Evolutionary conservation across 2,888 invertebrate species (phyloP).

Genomic region (Drosophila paramelanica): DNA sequence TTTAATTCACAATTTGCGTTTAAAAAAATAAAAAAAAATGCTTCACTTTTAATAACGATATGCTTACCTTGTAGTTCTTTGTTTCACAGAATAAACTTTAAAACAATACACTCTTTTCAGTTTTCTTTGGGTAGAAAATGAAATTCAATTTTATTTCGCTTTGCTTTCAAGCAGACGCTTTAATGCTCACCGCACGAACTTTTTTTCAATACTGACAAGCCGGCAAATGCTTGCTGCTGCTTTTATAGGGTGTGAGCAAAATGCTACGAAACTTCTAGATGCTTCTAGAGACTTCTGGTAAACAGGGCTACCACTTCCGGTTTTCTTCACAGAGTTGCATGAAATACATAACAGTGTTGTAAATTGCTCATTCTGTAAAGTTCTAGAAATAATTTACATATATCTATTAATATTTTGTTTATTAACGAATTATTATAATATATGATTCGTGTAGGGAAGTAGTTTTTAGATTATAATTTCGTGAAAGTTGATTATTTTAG

Average conservation of each 20-base stretch:
- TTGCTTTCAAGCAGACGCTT: conserved; percentile 32
- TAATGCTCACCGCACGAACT: conserved; percentile 58
- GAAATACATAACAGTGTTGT: conserved; percentile 26
- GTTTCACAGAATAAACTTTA: conserved; percentile 57
- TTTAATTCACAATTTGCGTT: background rate
- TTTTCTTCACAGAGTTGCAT: conserved; percentile 39
- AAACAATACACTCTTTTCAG: conserved; percentile 50
- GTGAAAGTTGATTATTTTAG: background rate
- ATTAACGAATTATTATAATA: background rate
- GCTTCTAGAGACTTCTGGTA: conserved; percentile 79
- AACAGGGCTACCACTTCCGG: conserved; percentile 68
- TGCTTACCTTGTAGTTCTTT: conserved; percentile 72
- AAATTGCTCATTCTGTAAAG: conserved; percentile 9
- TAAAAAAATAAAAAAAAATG: no score
- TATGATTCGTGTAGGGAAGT: no score
- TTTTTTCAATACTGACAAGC: conserved; percentile 75
- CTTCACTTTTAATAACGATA: background rate
- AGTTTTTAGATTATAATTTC: background rate
- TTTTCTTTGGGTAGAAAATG: conserved; percentile 58
- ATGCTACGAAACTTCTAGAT: conserved; percentile 66
- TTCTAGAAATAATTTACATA: conserved; percentile 23
- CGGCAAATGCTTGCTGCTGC: conserved; percentile 42
- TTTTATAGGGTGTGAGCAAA: conserved; percentile 71
- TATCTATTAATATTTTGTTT: background rate
- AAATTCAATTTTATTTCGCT: conserved; percentile 49